Conservation (phyloP, 2,797 vertebrate species). For the Oceanodroma leucorhoa region DNA sequence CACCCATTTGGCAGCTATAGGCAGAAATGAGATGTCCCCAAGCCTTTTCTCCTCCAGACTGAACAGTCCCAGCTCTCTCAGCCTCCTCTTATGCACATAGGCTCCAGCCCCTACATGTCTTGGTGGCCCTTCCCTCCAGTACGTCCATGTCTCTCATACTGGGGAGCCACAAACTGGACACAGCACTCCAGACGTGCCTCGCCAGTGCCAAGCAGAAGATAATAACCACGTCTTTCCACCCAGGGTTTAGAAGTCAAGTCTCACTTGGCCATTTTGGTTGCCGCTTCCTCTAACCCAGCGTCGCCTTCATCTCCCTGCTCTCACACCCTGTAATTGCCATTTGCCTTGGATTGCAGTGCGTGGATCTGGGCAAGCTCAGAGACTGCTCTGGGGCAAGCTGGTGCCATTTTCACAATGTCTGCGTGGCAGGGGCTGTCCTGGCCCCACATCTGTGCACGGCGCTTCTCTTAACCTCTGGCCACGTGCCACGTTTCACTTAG, state of each 20-base stretch:
- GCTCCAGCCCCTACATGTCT: neutral
- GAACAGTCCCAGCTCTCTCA: neutral
- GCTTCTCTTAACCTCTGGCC: neutral
- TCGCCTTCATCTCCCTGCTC: fast-evolving
- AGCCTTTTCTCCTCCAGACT: neutral
- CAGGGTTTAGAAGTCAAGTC: neutral
- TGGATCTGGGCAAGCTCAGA: neutral
- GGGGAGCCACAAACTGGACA: neutral
- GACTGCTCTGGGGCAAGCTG: neutral
- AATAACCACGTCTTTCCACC: neutral
- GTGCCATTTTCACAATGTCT: neutral
- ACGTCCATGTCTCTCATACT: fast-evolving
- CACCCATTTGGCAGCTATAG: neutral
- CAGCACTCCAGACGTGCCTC: neutral
- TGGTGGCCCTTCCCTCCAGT: neutral
- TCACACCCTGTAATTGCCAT: neutral
- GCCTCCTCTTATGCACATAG: neutral
- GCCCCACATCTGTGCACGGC: fast-evolving
- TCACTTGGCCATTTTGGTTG: fast-evolving
- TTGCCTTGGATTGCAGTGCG: neutral
- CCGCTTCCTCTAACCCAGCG: fast-evolving
- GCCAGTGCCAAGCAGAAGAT: neutral
- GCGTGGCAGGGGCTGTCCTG: neutral
- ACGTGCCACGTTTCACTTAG: neutral
- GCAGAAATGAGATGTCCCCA: neutral